Conservation (phyloP, 1,140 invertebrate species). For the Andrena cerasifolii region DNA sequence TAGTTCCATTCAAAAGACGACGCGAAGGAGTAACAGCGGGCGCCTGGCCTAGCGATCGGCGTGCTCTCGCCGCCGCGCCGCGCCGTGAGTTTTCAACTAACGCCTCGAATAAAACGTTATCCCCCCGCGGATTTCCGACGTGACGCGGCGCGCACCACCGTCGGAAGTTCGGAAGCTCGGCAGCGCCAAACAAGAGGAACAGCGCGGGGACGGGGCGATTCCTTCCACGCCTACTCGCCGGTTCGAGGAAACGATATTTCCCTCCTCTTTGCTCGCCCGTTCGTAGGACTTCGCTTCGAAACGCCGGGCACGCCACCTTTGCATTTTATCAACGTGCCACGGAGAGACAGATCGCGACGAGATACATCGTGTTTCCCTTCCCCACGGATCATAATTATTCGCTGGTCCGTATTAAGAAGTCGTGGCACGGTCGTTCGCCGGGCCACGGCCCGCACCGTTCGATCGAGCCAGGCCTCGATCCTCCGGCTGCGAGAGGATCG, state of each 20-base stretch:
- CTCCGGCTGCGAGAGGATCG: neutral
- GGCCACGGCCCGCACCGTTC: too few species aligned
- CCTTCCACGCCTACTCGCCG: neutral
- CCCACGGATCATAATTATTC: too few species aligned
- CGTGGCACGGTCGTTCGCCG: too few species aligned
- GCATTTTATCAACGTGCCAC: neutral
- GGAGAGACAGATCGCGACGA: neutral
- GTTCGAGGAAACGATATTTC: neutral
- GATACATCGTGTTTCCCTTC: too few species aligned
- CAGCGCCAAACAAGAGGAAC: neutral
- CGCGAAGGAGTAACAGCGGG: constrained; percentile 52
- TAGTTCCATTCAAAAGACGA: constrained; percentile 73
- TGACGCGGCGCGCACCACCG: neutral
- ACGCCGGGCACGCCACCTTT: neutral
- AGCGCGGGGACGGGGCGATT: neutral
- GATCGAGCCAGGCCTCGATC: too few species aligned
- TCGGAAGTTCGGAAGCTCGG: neutral
- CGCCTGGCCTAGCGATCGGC: constrained; percentile 46
- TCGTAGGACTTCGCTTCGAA: constrained; percentile 2
- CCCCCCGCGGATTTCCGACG: constrained; percentile 8
- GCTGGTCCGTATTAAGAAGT: too few species aligned
- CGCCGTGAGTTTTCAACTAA: constrained; percentile 44
- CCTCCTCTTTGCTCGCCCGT: neutral
- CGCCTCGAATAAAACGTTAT: constrained; percentile 53
- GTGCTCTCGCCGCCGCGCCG: constrained; percentile 49